phyloP scores from a whole-genome alignment of 1,140 invertebrate species.

The Calliphora vicina region DNA sequence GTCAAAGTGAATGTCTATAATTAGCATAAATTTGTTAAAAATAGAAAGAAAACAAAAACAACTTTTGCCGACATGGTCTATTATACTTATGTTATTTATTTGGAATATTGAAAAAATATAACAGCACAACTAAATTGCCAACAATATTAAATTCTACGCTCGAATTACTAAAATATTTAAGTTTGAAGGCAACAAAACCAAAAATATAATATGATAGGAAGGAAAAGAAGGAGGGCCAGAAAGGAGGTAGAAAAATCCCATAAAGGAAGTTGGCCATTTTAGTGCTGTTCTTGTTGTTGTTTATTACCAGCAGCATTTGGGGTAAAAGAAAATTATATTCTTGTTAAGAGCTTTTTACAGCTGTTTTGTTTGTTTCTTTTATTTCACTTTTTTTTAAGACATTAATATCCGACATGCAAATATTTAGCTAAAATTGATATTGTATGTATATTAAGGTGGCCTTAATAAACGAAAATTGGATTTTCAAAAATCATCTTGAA shows the following conservation, averaged over 20 bases:
- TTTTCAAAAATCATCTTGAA: too few species aligned
- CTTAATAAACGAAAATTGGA: too few species aligned
- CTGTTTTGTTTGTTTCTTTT: background rate
- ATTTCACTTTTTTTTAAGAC: background rate
- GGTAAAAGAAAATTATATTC: background rate
- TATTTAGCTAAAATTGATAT: background rate
- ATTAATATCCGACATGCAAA: background rate
- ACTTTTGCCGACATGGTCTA: background rate
- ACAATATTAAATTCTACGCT: background rate
- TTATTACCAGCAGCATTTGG: background rate
- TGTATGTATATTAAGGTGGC: too few species aligned
- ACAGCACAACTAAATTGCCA: background rate
- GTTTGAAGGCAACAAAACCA: background rate
- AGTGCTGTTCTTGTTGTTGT: too few species aligned
- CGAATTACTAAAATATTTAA: background rate
- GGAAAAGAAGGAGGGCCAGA: too few species aligned
- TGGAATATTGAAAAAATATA: too few species aligned
- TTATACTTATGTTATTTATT: too few species aligned
- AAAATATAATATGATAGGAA: too few species aligned
- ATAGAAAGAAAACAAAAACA: background rate
- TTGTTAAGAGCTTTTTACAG: background rate
- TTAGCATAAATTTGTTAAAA: conserved; percentile 27
- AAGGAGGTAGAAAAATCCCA: background rate
- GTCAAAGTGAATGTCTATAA: background rate
- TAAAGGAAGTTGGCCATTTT: background rate